Percentiles rank a stretch among this genome's conserved stretches.
These are phyloP conservation scores for Tamandua tetradactyla DNA, from an alignment of 2,797 vertebrate species.

Conservation along the genomic window DNA sequence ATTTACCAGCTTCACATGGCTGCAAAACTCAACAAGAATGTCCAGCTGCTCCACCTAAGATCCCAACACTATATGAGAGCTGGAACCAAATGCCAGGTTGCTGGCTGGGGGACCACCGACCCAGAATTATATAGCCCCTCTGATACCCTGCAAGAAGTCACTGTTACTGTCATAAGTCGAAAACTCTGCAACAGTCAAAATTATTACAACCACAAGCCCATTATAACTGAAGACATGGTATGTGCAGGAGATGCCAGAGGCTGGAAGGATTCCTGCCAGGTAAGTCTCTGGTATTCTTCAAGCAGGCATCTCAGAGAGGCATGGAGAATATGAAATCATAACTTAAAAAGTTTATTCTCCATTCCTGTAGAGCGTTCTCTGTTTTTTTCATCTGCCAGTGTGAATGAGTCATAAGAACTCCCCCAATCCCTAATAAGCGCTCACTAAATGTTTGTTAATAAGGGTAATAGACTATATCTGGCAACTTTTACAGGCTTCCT, in stretches of 20 bases:
- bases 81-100: conserved; percentile 57
- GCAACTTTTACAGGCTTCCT: background rate
- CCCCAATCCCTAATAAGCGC: background rate
- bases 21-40: conserved; percentile 22
- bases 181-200: conserved; percentile 25
- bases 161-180: conserved; percentile 5
- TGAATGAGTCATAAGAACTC: background rate
- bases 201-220: conserved; percentile 34
- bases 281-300: background rate
- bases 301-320: background rate
- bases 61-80: conserved; percentile 32
- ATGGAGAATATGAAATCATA: background rate
- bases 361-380: background rate
- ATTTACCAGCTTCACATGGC: conserved; percentile 58
- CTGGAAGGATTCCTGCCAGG: conserved; percentile 65
- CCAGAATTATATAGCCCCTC: background rate
- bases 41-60: conserved; percentile 20
- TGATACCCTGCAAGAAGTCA: conserved; percentile 66
- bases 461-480: background rate
- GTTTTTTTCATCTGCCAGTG: background rate
- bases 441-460: background rate
- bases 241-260: conserved; percentile 31
- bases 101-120: conserved; percentile 50
- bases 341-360: background rate
- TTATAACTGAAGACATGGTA: conserved; percentile 58